These are phyloP conservation scores for Bubalus kerabau DNA, from an alignment of 2,113 vertebrate species.

Conservation along the genomic window DNA sequence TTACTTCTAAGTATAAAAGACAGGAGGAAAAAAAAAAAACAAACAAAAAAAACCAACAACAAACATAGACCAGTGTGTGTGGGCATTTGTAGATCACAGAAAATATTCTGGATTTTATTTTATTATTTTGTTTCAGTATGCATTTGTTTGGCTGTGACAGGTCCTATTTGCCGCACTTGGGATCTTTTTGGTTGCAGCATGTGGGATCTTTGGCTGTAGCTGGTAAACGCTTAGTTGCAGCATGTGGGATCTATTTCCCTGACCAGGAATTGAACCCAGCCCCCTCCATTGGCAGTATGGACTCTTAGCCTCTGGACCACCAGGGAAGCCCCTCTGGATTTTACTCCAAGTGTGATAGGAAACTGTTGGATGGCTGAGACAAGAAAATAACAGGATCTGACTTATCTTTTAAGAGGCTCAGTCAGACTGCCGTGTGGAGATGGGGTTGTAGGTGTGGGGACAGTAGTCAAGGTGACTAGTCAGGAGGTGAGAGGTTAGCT, in stretches of 20 bases:
- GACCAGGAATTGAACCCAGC: neutral
- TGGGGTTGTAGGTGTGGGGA: neutral
- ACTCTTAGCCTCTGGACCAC: neutral
- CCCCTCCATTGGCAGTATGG: neutral
- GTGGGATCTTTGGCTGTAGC: neutral
- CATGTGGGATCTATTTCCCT: neutral
- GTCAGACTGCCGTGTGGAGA: neutral
- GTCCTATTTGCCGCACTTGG: neutral
- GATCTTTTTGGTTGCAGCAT: neutral
- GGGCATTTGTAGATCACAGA: neutral
- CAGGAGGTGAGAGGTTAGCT: neutral
- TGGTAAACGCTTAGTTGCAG: neutral
- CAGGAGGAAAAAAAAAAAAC: too few species aligned
- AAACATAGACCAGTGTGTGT: neutral
- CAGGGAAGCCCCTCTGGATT: neutral
- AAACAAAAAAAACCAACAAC: neutral
- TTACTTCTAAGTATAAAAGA: neutral
- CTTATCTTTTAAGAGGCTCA: neutral
- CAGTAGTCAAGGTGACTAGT: neutral
- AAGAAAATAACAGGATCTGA: neutral
- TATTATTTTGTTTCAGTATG: neutral
- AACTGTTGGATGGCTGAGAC: neutral
- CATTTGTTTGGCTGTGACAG: neutral
- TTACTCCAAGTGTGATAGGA: neutral
- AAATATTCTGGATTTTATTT: slow-evolving; percentile 8